phyloP scores from a whole-genome alignment of 2,797 vertebrate genomes.

The Pelobates cultripes region DNA sequence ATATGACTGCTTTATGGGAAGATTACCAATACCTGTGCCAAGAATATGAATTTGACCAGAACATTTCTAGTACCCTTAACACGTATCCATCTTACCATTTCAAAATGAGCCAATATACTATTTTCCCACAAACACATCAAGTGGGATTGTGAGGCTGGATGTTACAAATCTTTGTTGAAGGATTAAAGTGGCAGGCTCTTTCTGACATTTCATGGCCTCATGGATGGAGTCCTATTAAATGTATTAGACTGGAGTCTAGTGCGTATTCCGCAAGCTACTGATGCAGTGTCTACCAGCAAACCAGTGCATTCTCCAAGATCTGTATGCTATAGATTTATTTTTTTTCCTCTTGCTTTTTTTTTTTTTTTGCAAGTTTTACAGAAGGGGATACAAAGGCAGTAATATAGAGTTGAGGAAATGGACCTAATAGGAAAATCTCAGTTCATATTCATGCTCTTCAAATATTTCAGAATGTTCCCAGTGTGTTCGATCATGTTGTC shows the following conservation, averaged over 20 bases:
- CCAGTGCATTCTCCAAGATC: not conserved
- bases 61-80: constrained; percentile 1
- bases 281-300: not conserved
- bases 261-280: not conserved
- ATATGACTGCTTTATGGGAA: constrained; percentile 28
- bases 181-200: not conserved
- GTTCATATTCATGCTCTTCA: not conserved
- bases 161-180: constrained; percentile 13
- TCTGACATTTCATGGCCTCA: constrained; percentile 2
- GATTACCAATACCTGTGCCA: constrained; percentile 36
- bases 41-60: constrained; percentile 25
- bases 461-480: not conserved
- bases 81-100: constrained; percentile 13
- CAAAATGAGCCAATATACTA: not conserved
- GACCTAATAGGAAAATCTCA: not conserved
- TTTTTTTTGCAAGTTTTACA: not conserved
- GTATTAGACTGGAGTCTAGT: not conserved
- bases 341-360: not conserved
- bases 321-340: not conserved
- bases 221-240: constrained; percentile 3
- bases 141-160: not conserved
- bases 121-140: not conserved
- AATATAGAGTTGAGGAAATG: not conserved
- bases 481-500: not conserved
- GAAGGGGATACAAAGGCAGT: not conserved